Evolutionary conservation across 2,113 vertebrate species (phyloP).

Genomic region (Chaetura pelagica): DNA sequence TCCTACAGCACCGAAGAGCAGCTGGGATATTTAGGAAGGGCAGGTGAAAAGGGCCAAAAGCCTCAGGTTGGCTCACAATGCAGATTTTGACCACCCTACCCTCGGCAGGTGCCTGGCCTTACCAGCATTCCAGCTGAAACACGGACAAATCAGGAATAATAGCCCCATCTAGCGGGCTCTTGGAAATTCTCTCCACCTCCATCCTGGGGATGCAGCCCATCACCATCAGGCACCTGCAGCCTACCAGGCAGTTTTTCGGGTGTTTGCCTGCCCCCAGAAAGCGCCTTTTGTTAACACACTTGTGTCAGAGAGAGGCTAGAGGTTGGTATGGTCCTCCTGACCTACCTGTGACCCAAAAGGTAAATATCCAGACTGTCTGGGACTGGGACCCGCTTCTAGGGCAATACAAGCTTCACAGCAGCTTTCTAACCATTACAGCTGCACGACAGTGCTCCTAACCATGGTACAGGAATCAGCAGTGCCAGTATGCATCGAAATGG

Average conservation of each 20-base stretch:
- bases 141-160: background rate
- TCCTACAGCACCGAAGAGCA: background rate
- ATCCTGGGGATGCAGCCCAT: fast-evolving
- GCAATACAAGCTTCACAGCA: background rate
- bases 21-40: background rate
- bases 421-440: fast-evolving
- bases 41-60: background rate
- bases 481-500: fast-evolving
- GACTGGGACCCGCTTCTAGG: background rate
- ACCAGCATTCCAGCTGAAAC: fast-evolving
- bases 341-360: background rate
- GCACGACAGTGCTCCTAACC: fast-evolving
- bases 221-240: fast-evolving
- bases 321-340: background rate
- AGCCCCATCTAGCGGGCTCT: slow-evolving; percentile 15
- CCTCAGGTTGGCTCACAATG: background rate
- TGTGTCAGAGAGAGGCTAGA: fast-evolving
- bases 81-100: background rate
- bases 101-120: fast-evolving
- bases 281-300: background rate
- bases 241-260: fast-evolving
- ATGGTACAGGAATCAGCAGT: fast-evolving
- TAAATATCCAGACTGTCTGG: background rate
- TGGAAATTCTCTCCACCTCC: fast-evolving
- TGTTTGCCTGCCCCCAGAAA: background rate